These are phyloP conservation scores for Montipora capricornis DNA, from an alignment of 64 coral and sea anemone genomes.

Conservation along the genomic window DNA sequence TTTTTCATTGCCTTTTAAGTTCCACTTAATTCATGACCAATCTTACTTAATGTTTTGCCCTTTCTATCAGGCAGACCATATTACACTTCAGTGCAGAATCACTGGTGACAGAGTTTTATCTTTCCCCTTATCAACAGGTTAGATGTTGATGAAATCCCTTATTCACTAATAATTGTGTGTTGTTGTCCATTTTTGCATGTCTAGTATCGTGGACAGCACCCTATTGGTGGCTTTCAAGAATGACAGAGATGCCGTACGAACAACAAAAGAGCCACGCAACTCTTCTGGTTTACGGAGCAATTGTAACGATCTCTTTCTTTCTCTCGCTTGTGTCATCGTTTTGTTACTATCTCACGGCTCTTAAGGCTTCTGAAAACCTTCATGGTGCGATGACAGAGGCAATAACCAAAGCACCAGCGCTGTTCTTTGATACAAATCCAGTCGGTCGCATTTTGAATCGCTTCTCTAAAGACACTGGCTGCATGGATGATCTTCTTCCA, in stretches of 20 bases:
- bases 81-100: too few relatives aligned
- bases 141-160: too few relatives aligned
- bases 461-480: slow-evolving; percentile 60
- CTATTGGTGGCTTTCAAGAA: slow-evolving; percentile 49
- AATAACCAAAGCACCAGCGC: slow-evolving; percentile 40
- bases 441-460: slow-evolving; percentile 65
- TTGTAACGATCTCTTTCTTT: neutral
- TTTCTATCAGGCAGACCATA: too few relatives aligned
- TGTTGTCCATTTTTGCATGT: too few relatives aligned
- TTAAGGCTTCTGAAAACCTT: slow-evolving; percentile 52
- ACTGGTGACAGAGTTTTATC: too few relatives aligned
- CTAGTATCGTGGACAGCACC: slow-evolving; percentile 1
- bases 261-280: neutral
- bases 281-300: slow-evolving; percentile 32
- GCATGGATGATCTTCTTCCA: slow-evolving; percentile 57
- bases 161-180: too few relatives aligned
- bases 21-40: too few relatives aligned
- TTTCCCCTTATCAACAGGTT: too few relatives aligned
- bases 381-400: slow-evolving; percentile 45
- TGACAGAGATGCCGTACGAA: slow-evolving; percentile 19
- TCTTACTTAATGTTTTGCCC: too few relatives aligned
- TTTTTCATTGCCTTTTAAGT: too few relatives aligned
- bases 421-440: slow-evolving; percentile 67
- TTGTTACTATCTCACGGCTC: slow-evolving; percentile 14
- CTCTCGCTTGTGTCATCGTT: slow-evolving; percentile 17